These are phyloP conservation scores for Pachypanchax playfairii DNA, from an alignment of 2,113 vertebrate species.

Conservation along the genomic window DNA sequence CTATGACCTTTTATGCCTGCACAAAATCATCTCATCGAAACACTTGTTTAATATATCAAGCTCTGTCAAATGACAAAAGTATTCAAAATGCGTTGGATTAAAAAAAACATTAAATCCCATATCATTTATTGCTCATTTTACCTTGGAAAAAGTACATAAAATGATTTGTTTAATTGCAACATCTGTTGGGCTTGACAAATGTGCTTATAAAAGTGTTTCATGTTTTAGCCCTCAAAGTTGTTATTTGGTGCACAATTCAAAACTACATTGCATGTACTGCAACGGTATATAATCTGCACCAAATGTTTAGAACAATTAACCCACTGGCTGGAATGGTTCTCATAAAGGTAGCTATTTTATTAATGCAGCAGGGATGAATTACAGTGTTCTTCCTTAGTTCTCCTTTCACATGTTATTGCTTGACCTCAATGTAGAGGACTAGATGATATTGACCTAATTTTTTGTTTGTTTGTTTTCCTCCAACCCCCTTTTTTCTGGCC, in stretches of 20 bases:
- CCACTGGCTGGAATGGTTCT: too few relatives aligned
- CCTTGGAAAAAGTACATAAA: slow-evolving; percentile 75
- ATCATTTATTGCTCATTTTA: slow-evolving; percentile 66
- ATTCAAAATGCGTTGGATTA: slow-evolving; percentile 47
- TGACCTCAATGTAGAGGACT: slow-evolving; percentile 57
- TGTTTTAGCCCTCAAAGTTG: not conserved
- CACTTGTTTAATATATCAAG: slow-evolving; percentile 51
- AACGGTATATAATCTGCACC: too few relatives aligned
- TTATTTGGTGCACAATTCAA: not conserved
- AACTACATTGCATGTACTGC: not conserved
- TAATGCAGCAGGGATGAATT: slow-evolving; percentile 8
- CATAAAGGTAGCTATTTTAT: too few relatives aligned
- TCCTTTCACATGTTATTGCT: slow-evolving; percentile 19
- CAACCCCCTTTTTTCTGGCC: slow-evolving; percentile 38
- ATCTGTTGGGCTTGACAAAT: slow-evolving; percentile 26
- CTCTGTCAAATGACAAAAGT: slow-evolving; percentile 46
- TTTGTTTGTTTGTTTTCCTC: slow-evolving; percentile 53
- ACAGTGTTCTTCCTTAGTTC: slow-evolving; percentile 7
- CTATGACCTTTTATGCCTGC: too few relatives aligned
- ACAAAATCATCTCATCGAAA: too few relatives aligned
- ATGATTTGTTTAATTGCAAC: slow-evolving; percentile 69
- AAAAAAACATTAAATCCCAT: slow-evolving; percentile 61
- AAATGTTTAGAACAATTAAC: too few relatives aligned
- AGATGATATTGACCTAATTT: slow-evolving; percentile 72
- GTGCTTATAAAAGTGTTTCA: not conserved